A percentile compares a stretch with the other conserved stretches of the same genome.
Evolutionary conservation across 2,113 vertebrate species (phyloP).

Genomic region (Pandion haliaetus): DNA sequence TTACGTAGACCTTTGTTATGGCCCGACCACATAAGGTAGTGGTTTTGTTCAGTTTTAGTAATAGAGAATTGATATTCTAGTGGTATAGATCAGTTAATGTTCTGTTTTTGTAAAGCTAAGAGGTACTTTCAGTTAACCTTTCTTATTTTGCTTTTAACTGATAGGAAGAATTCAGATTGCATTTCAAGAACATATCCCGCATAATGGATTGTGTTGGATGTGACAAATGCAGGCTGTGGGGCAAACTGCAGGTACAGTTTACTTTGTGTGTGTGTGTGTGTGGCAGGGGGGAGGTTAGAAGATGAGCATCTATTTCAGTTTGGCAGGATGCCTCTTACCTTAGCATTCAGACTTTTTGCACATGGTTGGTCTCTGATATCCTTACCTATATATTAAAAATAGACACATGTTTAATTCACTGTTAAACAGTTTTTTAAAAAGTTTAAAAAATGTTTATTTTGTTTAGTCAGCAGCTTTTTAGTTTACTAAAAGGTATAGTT

Average conservation of each 20-base stretch:
- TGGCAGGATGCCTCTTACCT: background rate
- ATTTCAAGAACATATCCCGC: constrained; percentile 96
- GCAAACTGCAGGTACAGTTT: constrained; percentile 88
- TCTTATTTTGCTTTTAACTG: background rate
- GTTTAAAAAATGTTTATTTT: background rate
- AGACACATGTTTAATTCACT: background rate
- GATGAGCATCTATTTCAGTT: background rate
- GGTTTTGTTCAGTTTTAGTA: background rate
- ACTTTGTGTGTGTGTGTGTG: background rate
- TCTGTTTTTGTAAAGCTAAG: background rate
- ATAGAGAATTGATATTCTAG: background rate
- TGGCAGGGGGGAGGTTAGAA: background rate
- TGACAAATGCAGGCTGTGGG: constrained; percentile 96
- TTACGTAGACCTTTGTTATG: background rate
- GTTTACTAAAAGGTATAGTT: background rate
- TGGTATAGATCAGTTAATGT: background rate
- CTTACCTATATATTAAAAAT: background rate
- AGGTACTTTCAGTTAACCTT: background rate
- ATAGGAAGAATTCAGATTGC: constrained; percentile 93
- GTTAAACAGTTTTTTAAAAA: background rate
- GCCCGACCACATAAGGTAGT: background rate
- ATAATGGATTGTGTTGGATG: constrained; percentile 99
- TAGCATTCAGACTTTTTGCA: background rate
- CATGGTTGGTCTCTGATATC: background rate
- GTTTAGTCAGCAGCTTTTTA: background rate